These are phyloP conservation scores for Dicrurus megarhynchus DNA, from an alignment of 2,113 vertebrate species.

Conservation along the genomic window DNA sequence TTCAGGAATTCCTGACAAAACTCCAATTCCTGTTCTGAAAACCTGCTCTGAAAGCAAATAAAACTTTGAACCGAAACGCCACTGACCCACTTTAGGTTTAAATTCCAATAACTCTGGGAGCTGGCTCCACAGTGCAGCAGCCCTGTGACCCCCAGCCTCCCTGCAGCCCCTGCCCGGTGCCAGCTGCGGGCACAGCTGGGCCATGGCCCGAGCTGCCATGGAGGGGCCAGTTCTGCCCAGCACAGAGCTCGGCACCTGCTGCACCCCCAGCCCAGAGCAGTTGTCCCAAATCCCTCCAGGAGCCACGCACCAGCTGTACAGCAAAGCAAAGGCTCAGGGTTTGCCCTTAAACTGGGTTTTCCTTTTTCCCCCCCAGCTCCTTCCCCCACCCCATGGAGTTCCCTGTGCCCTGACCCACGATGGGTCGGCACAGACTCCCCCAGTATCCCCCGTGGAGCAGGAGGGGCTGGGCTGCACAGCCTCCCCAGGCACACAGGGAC, in stretches of 20 bases:
- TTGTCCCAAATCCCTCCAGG: neutral
- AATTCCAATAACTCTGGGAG: neutral
- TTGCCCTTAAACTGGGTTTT: neutral
- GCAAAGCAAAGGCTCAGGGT: neutral
- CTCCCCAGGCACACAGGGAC: neutral
- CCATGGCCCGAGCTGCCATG: accelerated
- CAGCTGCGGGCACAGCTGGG: neutral
- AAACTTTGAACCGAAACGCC: neutral
- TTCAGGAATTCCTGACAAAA: neutral
- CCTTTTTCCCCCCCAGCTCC: neutral
- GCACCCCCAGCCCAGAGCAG: neutral
- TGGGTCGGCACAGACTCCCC: accelerated
- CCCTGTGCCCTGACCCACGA: accelerated
- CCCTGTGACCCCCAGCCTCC: neutral
- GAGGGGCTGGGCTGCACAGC: neutral
- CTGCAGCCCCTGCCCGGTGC: neutral
- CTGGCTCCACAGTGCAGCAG: neutral
- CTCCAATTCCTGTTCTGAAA: neutral
- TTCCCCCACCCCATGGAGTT: accelerated
- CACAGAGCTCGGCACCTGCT: neutral
- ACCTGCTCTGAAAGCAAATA: neutral
- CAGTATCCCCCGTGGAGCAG: neutral
- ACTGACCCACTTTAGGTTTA: neutral
- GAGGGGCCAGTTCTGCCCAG: neutral
- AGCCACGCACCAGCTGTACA: accelerated